Base-by-base conservation (phyloP, 2,797 vertebrate species). In the Chanos chanos region DNA sequence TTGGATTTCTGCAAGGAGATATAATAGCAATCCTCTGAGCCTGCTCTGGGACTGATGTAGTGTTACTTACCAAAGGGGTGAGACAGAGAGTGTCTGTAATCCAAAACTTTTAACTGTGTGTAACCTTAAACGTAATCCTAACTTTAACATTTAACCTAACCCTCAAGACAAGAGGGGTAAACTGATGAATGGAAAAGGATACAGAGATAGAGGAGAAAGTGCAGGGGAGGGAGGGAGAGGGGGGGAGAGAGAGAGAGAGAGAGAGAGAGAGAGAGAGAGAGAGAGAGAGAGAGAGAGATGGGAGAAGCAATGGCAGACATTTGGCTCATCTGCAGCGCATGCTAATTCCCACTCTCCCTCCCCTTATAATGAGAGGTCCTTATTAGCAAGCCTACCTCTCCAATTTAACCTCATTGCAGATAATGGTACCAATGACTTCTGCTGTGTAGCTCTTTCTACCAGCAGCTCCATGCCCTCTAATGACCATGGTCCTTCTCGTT, bases 401-500 rank as follows among this genome's bases (percentile, higher is more conserved):
- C 71, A 66, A 75, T 80, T 78, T 73, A 79, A 74, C 74, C 67
- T 61, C 64, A 64, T 60, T 51, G 63, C 66, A 65, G 30, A 58
- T 82, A 76, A 82, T 74, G 71, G 70, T 73, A n/a, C 66, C 48
- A 44, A 74, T 61, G 37, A 51, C 62, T 50, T 72, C 67, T 47
- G 61, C 68, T 73, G 75, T 77, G 72, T 62, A 40, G 36, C 57
- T 36, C 49, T 66, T 68, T 72, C 66, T 78, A 71, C 72, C 68
- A 73, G 75, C 72, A 66, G 74, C 69, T 52, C n/a, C 74, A n/a
- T n/a, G n/a, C n/a, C 53, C 51, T 43, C 55, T 76, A 74, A 81
- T 77, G 73, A 70, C 77, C 74, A 70, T 68, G 73, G 76, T n/a
- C 71, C 71, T 13, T 60, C 77, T 68, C 64, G 76, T 77, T 82